Evolutionary conservation across 2,797 vertebrate genomes (phyloP).

Genomic region (Leptodactylus fallax): DNA sequence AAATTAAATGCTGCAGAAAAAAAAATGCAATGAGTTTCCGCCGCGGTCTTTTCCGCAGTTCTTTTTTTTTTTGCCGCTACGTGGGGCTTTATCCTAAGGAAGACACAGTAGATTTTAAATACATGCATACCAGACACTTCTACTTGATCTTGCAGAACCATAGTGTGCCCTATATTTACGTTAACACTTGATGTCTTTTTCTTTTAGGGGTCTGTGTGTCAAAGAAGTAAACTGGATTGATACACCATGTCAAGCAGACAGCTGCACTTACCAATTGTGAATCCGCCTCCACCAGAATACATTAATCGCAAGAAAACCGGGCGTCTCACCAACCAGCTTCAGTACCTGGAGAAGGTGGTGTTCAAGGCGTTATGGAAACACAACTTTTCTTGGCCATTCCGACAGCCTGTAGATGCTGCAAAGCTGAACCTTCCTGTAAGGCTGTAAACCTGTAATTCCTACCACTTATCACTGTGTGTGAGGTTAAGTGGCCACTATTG

Average conservation of each 20-base stretch:
- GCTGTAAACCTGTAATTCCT: neutral
- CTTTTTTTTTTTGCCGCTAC: too few species aligned
- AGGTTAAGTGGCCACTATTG: too few species aligned
- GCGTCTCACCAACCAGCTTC: constrained; percentile 88
- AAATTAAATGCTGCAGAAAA: too few species aligned
- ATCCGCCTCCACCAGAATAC: constrained; percentile 88
- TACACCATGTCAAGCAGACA: constrained; percentile 79
- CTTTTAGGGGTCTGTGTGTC: constrained; percentile 30
- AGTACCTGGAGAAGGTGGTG: constrained; percentile 87
- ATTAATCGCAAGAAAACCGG: constrained; percentile 81
- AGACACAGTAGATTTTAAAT: too few species aligned
- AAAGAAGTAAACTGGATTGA: neutral
- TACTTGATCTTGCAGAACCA: too few species aligned
- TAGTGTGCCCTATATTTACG: neutral
- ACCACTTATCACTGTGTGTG: too few species aligned
- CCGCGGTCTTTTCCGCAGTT: too few species aligned
- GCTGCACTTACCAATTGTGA: constrained; percentile 72
- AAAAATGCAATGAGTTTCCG: too few species aligned
- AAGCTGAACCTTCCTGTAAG: constrained; percentile 89
- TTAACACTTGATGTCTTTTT: neutral
- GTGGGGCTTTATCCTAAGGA: too few species aligned
- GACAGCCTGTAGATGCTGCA: constrained; percentile 90
- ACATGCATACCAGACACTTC: too few species aligned
- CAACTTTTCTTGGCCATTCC: constrained; percentile 93
- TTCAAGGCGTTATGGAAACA: constrained; percentile 88